Base-by-base conservation (phyloP, 1,140 invertebrate species). In the Lepidotrigona ventralis region DNA sequence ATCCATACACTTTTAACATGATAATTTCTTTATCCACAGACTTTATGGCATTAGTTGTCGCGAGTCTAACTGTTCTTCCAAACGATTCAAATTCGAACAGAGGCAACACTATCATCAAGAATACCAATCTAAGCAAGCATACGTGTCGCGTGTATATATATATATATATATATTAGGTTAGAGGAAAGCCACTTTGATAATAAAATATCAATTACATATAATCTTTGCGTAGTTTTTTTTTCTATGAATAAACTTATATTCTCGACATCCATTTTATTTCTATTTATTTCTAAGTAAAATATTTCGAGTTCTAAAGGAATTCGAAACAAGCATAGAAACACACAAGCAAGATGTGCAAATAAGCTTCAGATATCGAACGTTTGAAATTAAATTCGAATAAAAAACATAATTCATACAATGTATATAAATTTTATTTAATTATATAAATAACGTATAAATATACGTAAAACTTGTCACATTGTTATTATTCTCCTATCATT, bases 81-180 rank as follows among this genome's bases (percentile, higher is more conserved):
- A 64, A 33, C 11, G 72, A 68, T 81, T 82, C 56, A 70, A 83
- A 83, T 83, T 78, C 66, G 71, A 83, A 83, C 4, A 0, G 12
- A 19, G 14, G 4, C 56, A 56, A 26, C 29, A 19, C 29, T 29
- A 29, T 14, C 39, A 14, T 39, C 11, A 51, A 33, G 4, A 29
- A 17, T 82, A 70, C 73, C 26, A 70, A 63, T 60, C 12, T 80
- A 71, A 23, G 26, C 39, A 60, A 23, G 3, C 23, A 2, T 60
- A 14, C 4, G 11, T 14, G 23, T 58, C 23, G 6, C 19, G 0
- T 54, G 23, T 58, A 23, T 58, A n/a, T n/a, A n/a, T n/a, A n/a
- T n/a, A n/a, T n/a, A n/a, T 58, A 19, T 64, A 26, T 4, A 33
- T 19, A 33, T 53, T 8, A 64, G 46, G 58, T 74, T 64, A 74